A percentile compares a stretch with the other conserved stretches of the same genome.
These are phyloP conservation scores for Lymantria monacha DNA, from an alignment of 2,888 invertebrate species.

Conservation along the genomic window DNA sequence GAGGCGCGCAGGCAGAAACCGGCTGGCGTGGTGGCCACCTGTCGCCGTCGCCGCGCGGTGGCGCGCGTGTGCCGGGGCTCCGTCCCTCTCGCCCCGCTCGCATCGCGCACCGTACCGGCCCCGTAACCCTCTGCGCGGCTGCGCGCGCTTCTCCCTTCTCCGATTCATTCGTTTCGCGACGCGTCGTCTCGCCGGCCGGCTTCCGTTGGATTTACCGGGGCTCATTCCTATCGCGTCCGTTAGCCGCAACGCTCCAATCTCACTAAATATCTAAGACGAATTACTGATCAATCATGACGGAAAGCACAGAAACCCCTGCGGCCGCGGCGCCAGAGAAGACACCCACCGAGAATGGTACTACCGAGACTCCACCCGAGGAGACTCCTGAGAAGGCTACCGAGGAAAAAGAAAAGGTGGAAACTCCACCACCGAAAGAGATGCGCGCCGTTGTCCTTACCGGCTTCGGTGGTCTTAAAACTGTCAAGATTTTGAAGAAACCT, in stretches of 20 bases:
- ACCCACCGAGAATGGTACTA: conserved; percentile 77
- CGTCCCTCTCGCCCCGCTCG: conserved; percentile 18
- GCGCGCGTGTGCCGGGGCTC: conserved; percentile 41
- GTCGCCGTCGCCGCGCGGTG: conserved; percentile 53
- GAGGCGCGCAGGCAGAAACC: conserved; percentile 53
- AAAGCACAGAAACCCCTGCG: conserved; percentile 76
- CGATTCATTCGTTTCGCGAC: conserved; percentile 78
- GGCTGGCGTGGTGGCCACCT: conserved; percentile 68
- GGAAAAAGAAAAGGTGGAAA: conserved; percentile 76
- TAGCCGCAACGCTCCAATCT: conserved; percentile 58
- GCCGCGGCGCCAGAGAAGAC: conserved; percentile 81
- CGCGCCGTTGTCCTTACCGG: conserved; percentile 91
- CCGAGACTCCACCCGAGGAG: conserved; percentile 75
- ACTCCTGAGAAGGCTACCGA: conserved; percentile 78
- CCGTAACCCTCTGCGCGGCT: conserved; percentile 42
- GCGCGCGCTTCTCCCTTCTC: conserved; percentile 73
- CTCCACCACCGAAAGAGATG: conserved; percentile 89
- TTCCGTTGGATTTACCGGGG: conserved; percentile 54
- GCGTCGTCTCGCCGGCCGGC: conserved; percentile 75
- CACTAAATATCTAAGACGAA: conserved; percentile 37
- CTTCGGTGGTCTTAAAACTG: conserved; percentile 92
- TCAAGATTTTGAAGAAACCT: conserved; percentile 91
- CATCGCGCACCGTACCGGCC: conserved; percentile 28
- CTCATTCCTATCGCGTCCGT: conserved; percentile 69
- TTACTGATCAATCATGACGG: conserved; percentile 64